These are phyloP conservation scores for Helleia helle DNA, from an alignment of 2,888 invertebrate genomes.

Conservation along the genomic window DNA sequence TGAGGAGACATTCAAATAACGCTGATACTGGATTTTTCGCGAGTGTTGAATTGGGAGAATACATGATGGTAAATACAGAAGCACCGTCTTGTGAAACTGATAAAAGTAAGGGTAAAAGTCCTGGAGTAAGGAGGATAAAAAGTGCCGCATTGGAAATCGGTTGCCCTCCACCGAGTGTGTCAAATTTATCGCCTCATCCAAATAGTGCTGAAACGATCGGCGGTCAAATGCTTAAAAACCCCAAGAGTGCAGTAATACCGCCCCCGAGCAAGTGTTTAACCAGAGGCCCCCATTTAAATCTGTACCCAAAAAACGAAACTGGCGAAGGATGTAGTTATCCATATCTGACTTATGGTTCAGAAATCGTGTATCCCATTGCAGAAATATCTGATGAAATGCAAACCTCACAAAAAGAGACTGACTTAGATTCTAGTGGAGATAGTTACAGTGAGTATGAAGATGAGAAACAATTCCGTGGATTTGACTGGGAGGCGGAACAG, in stretches of 20 bases:
- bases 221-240: slow-evolving; percentile 79
- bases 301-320: slow-evolving; percentile 77
- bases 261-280: slow-evolving; percentile 81
- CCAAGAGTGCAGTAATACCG: slow-evolving; percentile 75
- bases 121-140: slow-evolving; percentile 79
- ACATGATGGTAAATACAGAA: slow-evolving; percentile 68
- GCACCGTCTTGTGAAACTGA: slow-evolving; percentile 58
- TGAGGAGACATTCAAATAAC: slow-evolving; percentile 76
- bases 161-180: slow-evolving; percentile 79
- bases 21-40: slow-evolving; percentile 75
- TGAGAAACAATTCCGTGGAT: slow-evolving; percentile 69
- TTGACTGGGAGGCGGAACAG: slow-evolving; percentile 66
- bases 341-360: slow-evolving; percentile 78
- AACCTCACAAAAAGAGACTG: slow-evolving; percentile 77
- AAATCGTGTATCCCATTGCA: slow-evolving; percentile 87
- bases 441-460: slow-evolving; percentile 78
- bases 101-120: slow-evolving; percentile 70
- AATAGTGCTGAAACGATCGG: slow-evolving; percentile 86
- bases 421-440: slow-evolving; percentile 73
- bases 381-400: slow-evolving; percentile 88
- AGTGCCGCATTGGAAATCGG: slow-evolving; percentile 82
- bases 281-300: slow-evolving; percentile 79
- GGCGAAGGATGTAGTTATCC: slow-evolving; percentile 86
- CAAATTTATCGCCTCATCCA: slow-evolving; percentile 84
- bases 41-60: slow-evolving; percentile 66